Conservation (phyloP, 2,113 vertebrate species). For the Amazona vittata region DNA sequence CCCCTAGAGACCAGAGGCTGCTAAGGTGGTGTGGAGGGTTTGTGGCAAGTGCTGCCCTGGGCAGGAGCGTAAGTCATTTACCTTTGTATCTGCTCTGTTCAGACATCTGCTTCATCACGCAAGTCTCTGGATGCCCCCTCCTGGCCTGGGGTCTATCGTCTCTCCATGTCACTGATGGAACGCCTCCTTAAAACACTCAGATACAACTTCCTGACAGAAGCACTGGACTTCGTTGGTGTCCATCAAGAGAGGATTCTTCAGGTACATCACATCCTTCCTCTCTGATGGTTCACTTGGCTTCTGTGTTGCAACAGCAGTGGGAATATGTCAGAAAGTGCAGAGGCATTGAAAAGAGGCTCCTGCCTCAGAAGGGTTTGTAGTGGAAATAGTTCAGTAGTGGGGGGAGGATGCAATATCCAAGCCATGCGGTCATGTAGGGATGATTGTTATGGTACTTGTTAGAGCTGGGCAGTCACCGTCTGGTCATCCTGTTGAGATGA, state of each 20-base stretch:
- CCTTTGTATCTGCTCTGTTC: background rate
- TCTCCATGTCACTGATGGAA: constrained; percentile 94
- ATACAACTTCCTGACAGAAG: constrained; percentile 94
- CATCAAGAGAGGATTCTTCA: constrained; percentile 96
- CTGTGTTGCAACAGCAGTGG: background rate
- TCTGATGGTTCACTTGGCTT: background rate
- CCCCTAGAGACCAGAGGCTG: background rate
- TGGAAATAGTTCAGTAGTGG: background rate
- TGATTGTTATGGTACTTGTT: background rate
- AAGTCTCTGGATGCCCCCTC: constrained; percentile 91
- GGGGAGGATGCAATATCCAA: background rate
- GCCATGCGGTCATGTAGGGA: background rate
- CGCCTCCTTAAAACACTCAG: constrained; percentile 93
- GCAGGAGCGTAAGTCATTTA: accelerated
- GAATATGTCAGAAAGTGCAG: background rate
- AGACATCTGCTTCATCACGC: constrained; percentile 81
- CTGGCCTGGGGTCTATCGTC: constrained; percentile 93
- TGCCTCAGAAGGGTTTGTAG: background rate
- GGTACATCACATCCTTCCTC: constrained; percentile 66
- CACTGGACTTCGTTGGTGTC: constrained; percentile 94
- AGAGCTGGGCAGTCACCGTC: background rate
- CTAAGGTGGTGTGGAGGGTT: background rate
- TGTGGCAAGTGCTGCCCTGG: accelerated
- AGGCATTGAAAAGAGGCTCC: background rate
- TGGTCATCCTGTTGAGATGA: background rate